Conservation (phyloP, 2,797 vertebrate genomes). For the Mallotus villosus region DNA sequence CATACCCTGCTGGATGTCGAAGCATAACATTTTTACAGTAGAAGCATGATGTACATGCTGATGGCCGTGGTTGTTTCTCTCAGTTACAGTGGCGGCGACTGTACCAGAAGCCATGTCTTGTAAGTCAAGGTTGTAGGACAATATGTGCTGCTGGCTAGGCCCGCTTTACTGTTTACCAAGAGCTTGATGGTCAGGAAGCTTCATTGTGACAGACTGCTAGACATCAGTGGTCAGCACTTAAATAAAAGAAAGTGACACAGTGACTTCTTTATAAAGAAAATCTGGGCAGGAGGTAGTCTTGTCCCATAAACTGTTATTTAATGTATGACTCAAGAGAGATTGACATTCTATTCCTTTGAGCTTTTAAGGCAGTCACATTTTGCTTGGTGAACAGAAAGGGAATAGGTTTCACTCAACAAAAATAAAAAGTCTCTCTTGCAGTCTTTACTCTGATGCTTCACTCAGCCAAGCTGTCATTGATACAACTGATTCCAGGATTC, state of each 20-base stretch:
- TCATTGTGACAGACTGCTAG: slow-evolving; percentile 32
- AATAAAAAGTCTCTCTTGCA: slow-evolving; percentile 49
- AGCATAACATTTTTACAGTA: slow-evolving; percentile 15
- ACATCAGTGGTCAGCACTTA: slow-evolving; percentile 28
- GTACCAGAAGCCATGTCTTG: neutral
- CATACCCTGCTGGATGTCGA: slow-evolving; percentile 28
- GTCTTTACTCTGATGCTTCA: slow-evolving; percentile 56
- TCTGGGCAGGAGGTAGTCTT: neutral
- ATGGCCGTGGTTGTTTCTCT: neutral
- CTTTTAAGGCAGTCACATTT: slow-evolving; percentile 46
- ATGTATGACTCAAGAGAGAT: slow-evolving; percentile 38
- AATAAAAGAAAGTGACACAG: slow-evolving; percentile 36
- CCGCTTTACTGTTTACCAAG: slow-evolving; percentile 25
- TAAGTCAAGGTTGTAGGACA: neutral
- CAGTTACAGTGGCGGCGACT: slow-evolving; percentile 7
- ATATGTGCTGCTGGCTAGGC: slow-evolving; percentile 19
- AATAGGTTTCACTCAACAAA: slow-evolving; percentile 47
- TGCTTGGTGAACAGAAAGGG: slow-evolving; percentile 47
- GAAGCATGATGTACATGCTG: neutral
- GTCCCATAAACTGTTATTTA: slow-evolving; percentile 24
- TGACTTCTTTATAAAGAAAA: slow-evolving; percentile 19
- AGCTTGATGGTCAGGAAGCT: slow-evolving; percentile 29
- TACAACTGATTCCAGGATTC: slow-evolving; percentile 65
- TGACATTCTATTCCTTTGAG: slow-evolving; percentile 46
- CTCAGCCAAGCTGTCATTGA: slow-evolving; percentile 59